Base-by-base conservation (phyloP, 2,113 vertebrate genomes). In the Crotophaga sulcirostris region DNA sequence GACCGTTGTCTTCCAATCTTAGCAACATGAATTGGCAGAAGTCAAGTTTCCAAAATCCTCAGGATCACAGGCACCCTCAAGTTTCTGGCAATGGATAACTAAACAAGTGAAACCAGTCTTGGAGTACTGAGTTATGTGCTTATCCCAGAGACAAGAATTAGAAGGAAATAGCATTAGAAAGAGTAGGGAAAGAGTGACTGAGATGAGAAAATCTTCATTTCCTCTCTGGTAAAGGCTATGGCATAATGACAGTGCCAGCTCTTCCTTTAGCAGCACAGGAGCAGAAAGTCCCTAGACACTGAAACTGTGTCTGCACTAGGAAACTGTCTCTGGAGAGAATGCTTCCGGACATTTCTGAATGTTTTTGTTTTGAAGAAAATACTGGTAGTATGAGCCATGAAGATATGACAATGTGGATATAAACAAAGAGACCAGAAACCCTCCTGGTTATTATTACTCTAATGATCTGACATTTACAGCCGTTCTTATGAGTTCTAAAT, bases 1-100 rank as follows among this genome's bases (percentile, higher is more conserved):
- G 52, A 16, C 10, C 2, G 2, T 23, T 5, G 0, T 56, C 19
- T 85, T 34, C 55, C 14, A n/a, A 56, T 76, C 18, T n/a, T 72
- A 28, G 9, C 33, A 72, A 33, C 7, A 5, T 4, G 40, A 9
- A 25, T 23, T 54, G 19, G 14, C 20, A 51, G 29, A 72, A 4
- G 6, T 2, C 13, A 18, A 19, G 8, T n/a, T 63, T 47, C 55
- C 59, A 56, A 83, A 77, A 73, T 21, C 33, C 24, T 60, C 11
- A 28, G 31, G 3, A 15, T 73, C 33, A 66, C 0, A 1, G 31
- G 17, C 63, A 77, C 18, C 6, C 34, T 66, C 2, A 1, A 40
- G 45, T 34, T 44, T 64, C 74, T 81, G 40, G 15, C 23, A 5
- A 1, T 11, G 29, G 21, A 7, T n/a, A 81, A 55, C 2, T 77